Evolutionary conservation across 2,113 vertebrate genomes (phyloP).

Genomic region (Azemiops feae): DNA sequence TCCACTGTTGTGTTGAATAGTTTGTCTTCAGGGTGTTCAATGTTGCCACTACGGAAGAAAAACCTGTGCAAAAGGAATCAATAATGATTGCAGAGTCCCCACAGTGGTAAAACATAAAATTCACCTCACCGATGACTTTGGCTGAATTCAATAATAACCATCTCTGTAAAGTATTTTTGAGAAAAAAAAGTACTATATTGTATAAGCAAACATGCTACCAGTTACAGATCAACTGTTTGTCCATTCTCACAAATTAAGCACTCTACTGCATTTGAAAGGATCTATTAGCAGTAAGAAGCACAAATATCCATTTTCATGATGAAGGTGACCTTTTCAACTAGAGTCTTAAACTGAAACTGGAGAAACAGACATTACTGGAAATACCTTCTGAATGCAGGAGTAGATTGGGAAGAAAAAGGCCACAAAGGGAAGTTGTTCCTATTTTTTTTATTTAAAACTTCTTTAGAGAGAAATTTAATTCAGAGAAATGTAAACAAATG

Average conservation of each 20-base stretch:
- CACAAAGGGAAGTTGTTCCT: background rate
- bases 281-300: background rate
- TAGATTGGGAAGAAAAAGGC: background rate
- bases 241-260: background rate
- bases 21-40: conserved; percentile 97
- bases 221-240: conserved; percentile 1
- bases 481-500: background rate
- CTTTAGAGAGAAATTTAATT: background rate
- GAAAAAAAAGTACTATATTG: background rate
- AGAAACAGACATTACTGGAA: background rate
- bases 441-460: background rate
- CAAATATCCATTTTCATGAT: background rate
- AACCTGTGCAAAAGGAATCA: conserved; percentile 74
- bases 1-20: conserved; percentile 96
- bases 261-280: background rate
- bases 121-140: background rate
- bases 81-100: conserved; percentile 21
- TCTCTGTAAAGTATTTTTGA: background rate
- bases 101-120: accelerated
- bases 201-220: background rate
- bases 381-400: background rate
- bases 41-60: conserved; percentile 97
- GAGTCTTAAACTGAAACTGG: background rate
- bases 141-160: background rate
- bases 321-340: background rate